Percentiles rank a stretch among this genome's conserved stretches.
Conservation (phyloP, 2,888 invertebrate genomes). For the Morpho achilles region DNA sequence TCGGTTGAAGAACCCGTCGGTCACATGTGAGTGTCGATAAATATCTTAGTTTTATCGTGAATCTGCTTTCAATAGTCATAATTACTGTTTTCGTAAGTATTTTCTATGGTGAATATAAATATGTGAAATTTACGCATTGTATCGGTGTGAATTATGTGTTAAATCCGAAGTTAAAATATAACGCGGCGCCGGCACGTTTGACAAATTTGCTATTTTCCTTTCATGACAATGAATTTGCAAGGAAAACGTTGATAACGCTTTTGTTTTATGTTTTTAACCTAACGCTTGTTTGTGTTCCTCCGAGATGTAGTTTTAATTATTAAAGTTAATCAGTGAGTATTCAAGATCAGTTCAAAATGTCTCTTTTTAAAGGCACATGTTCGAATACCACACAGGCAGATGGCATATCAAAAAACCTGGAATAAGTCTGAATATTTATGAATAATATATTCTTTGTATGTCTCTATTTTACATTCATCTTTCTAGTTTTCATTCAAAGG, state of each 20-base stretch:
- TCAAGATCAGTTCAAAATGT: conserved; percentile 61
- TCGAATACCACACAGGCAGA: conserved; percentile 50
- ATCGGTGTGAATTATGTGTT: conserved; percentile 67
- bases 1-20: conserved; percentile 93
- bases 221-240: conserved; percentile 46
- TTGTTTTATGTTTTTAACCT: conserved; percentile 31
- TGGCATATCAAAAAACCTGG: conserved; percentile 34
- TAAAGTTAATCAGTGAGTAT: conserved; percentile 43
- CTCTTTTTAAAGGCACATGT: conserved; percentile 67
- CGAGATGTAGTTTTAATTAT: conserved; percentile 41
- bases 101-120: conserved; percentile 64
- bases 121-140: conserved; percentile 53
- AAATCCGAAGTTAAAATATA: conserved; percentile 54
- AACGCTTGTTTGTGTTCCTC: conserved; percentile 39
- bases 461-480: conserved; percentile 13
- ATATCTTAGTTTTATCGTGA: conserved; percentile 76
- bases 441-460: conserved; percentile 21
- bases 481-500: conserved; percentile 13
- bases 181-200: conserved; percentile 75
- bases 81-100: conserved; percentile 75
- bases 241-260: conserved; percentile 46
- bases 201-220: conserved; percentile 64
- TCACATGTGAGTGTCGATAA: conserved; percentile 92
- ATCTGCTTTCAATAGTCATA: conserved; percentile 62
- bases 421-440: conserved; percentile 38